Percentiles rank a stretch among this genome's conserved stretches.
Evolutionary conservation across 2,113 vertebrate genomes (phyloP).

Genomic region (Epinephelus cyanopodus): DNA sequence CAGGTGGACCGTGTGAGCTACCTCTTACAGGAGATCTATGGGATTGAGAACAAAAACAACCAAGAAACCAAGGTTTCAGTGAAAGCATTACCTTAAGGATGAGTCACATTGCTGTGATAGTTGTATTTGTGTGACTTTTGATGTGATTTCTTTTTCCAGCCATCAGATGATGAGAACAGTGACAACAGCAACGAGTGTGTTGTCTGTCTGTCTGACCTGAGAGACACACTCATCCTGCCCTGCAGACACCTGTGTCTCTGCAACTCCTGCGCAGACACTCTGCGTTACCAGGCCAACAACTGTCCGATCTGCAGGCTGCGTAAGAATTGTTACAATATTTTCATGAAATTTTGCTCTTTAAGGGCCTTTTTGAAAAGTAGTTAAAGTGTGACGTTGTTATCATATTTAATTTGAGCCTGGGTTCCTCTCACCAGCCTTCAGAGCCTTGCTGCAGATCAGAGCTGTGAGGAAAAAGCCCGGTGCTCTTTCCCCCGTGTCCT

Average conservation of each 20-base stretch:
- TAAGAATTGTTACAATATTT: conserved; percentile 76
- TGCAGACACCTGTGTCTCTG: conserved; percentile 97
- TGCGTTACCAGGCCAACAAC: conserved; percentile 98
- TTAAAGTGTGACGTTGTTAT: not conserved
- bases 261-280: conserved; percentile 94
- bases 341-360: not conserved
- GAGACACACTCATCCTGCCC: conserved; percentile 95
- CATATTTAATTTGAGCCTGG: not conserved
- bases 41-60: conserved; percentile 99
- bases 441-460: conserved; percentile 97
- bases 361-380: not conserved
- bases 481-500: conserved; percentile 93
- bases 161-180: conserved; percentile 94
- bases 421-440: conserved; percentile 87
- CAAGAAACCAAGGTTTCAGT: conserved; percentile 95
- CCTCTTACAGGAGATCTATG: conserved; percentile 98
- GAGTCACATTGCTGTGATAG: not conserved
- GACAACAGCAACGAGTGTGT: conserved; percentile 99
- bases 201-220: conserved; percentile 95
- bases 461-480: conserved; percentile 97
- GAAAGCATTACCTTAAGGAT: too few species aligned
- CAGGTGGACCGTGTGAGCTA: conserved; percentile 99
- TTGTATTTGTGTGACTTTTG: not conserved
- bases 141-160: conserved; percentile 79
- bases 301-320: conserved; percentile 97